Evolutionary conservation across 2,797 vertebrate genomes (phyloP), one percentile per base, ranked within the genome.

Genomic region (Poeciliopsis presidionis): DNA sequence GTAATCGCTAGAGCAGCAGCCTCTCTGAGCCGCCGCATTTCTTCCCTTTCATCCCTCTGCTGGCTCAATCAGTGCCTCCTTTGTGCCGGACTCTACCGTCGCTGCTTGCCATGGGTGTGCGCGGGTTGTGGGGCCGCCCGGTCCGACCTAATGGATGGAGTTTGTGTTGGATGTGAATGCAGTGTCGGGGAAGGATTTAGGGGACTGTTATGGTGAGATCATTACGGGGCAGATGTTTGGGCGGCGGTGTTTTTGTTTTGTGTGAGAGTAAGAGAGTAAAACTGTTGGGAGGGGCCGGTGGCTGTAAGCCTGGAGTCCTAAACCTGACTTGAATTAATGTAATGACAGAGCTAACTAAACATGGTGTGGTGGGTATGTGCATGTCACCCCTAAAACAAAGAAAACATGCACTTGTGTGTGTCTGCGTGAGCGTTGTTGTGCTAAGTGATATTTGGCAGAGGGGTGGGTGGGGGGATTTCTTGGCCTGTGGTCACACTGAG

Each of bases 361-460:
- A 88, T 89, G 86, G 76, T 71, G 70, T 36, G 49, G 76, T 33
- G 8, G 76, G 72, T 65, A 72, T 88, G 85, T 85, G 77, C 46
- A 18, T 73, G 71, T 55, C 53, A 70, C 78, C 72, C 74, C 74
- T 30, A 73, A 76, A 71, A 51, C 81, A 81, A 76, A 30, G 65
- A 78, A 88, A 86, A 75, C 75, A 74, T 73, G 71, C 20, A 47
- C 75, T 45, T 78, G 45, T 75, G 76, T 72, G 41, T 85, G 84
- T 91, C 88, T 86, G 84, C 86, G 81, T 82, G 85, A 82, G 84
- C 47, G 55, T 81, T 49, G 57, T 80, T 73, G 88, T 79, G 93
- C 92, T 93, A 93, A 95, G 90, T 94, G 94, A 94, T 93, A 93
- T 91, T 94, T 95, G 94, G 95, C 94, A 93, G 85, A n/a, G 55